phyloP scores from a whole-genome alignment of 64 coral and sea anemone species.

The Pachyseris speciosa region DNA sequence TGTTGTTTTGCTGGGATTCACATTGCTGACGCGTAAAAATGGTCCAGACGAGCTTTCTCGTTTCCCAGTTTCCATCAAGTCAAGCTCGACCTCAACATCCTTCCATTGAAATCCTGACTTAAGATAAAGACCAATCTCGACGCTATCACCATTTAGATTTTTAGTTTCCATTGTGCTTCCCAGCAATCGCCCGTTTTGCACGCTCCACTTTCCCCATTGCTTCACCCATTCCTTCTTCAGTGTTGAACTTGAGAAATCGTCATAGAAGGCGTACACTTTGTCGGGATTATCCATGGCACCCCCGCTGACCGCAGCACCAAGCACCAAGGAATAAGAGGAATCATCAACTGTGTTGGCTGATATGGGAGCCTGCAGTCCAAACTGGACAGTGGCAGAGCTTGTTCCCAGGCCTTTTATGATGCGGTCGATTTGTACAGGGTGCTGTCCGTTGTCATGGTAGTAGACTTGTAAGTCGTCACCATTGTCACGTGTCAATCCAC shows the following conservation, averaged over 20 bases:
- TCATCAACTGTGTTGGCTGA: background rate
- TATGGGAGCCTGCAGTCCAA: slow-evolving; percentile 32
- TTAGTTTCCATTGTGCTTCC: slow-evolving; percentile 41
- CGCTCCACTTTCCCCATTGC: slow-evolving; percentile 46
- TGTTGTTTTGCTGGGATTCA: slow-evolving; percentile 26
- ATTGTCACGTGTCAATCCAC: background rate
- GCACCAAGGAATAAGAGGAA: slow-evolving; percentile 27
- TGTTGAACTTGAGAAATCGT: slow-evolving; percentile 40
- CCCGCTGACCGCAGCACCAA: slow-evolving; percentile 24
- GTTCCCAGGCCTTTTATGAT: slow-evolving; percentile 34
- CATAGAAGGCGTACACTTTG: slow-evolving; percentile 55
- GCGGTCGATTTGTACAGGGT: slow-evolving; percentile 14
- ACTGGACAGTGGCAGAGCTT: slow-evolving; percentile 3
- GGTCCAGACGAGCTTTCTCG: slow-evolving; percentile 23
- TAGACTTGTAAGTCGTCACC: background rate
- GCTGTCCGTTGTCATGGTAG: background rate
- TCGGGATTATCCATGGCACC: slow-evolving; percentile 32
- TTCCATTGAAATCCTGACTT: slow-evolving; percentile 49
- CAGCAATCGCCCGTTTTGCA: slow-evolving; percentile 31
- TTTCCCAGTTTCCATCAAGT: slow-evolving; percentile 56
- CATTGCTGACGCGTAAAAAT: slow-evolving; percentile 58
- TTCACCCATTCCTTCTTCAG: slow-evolving; percentile 37
- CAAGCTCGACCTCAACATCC: slow-evolving; percentile 61
- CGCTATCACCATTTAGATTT: background rate
- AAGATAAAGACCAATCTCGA: slow-evolving; percentile 26